phyloP scores from a whole-genome alignment of 2,888 invertebrate genomes.

The Leptogaster cylindrica region DNA sequence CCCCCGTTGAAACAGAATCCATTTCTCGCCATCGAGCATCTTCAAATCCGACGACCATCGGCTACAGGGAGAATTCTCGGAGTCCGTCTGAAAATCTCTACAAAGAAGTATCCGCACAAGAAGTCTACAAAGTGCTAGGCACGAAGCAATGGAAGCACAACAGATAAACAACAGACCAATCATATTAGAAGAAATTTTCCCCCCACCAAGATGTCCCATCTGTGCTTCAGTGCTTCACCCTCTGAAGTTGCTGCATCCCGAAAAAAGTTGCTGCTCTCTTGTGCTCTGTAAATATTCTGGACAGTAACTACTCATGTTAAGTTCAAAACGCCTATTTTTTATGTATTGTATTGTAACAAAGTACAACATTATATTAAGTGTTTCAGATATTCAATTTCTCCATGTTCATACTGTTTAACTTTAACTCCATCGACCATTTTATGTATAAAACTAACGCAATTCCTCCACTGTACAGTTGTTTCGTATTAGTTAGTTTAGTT shows the following conservation, averaged over 20 bases:
- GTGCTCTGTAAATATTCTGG: conserved; percentile 19
- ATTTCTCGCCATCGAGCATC: conserved; percentile 1
- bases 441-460: not conserved
- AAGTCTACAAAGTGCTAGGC: conserved; percentile 36
- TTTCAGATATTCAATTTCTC: conserved; percentile 17
- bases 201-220: not conserved
- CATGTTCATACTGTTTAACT: conserved; percentile 1
- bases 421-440: conserved; percentile 1
- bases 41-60: conserved; percentile 31
- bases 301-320: conserved; percentile 1
- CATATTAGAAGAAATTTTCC: conserved; percentile 10
- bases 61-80: conserved; percentile 46
- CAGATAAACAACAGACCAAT: conserved; percentile 28
- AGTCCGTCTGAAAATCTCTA: conserved; percentile 48
- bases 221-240: conserved; percentile 3
- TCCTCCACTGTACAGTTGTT: conserved; percentile 21
- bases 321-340: conserved; percentile 21
- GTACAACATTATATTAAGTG: conserved; percentile 38
- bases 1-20: conserved; percentile 42
- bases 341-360: conserved; percentile 36
- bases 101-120: conserved; percentile 45
- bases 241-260: not conserved
- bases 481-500: not conserved
- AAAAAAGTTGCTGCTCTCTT: not conserved
- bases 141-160: conserved; percentile 39